Base-by-base conservation (phyloP, 53 echinoderm and acorn worm genomes). In the Antedon mediterranea region DNA sequence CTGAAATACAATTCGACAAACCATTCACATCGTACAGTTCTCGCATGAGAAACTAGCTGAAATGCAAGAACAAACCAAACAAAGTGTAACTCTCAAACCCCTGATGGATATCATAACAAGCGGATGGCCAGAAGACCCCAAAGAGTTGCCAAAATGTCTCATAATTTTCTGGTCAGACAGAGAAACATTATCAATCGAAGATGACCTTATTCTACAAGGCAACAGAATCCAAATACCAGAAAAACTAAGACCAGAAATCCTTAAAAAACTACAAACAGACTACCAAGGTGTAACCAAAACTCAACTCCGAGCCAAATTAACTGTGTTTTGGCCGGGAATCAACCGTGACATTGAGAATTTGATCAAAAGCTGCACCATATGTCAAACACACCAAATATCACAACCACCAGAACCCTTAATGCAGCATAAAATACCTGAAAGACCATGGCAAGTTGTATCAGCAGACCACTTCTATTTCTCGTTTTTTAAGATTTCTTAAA, bases 341-440 rank as follows among this genome's bases (percentile, higher is more conserved):
- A 88, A 88, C 30, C 31, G 43, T 27, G 88, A 88, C 75, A 88
- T 82, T 5, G 90, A 89, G 33, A 28, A 78, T 30, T 32, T 84
- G 34, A 81, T 86, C 5, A 74, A 77, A n/a, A 29, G 30, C 28
- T 90, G 87, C 44, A 33, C 78, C 0, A 76, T 31, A 5, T 89
- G 90, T 33, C 84, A 81, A 29, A 71, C 75, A 75, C 42, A 84
- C 31, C 34, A 78, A 41, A 75, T 34, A n/a, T 71, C 75, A 43
- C 86, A 86, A 44, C 72, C 78, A 26, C 11, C 31, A 28, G 84
- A 90, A 30, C 57, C 72, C n/a, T n/a, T n/a, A n/a, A n/a, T n/a
- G n/a, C n/a, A n/a, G n/a, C n/a, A n/a, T n/a, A n/a, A n/a, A n/a
- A n/a, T n/a, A n/a, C n/a, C n/a, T n/a, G n/a, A n/a, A n/a, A n/a